Conservation (phyloP, 2,888 invertebrate species). For the Seira ritae region DNA sequence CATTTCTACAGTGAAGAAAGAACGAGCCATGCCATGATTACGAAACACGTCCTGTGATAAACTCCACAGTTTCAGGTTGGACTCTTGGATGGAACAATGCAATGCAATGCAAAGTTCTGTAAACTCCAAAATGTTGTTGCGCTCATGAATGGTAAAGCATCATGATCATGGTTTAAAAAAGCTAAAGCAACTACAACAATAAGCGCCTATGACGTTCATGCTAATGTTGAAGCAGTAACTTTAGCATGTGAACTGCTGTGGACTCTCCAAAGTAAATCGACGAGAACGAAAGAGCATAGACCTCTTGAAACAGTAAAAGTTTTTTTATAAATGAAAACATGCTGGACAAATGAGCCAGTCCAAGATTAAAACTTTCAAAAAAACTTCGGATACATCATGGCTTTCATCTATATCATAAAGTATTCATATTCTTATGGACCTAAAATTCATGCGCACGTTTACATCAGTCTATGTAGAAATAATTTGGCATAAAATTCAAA, state of each 20-base stretch:
- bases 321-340: neutral
- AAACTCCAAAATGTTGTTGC: too few relatives aligned
- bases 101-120: neutral
- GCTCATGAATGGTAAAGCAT: too few relatives aligned
- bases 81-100: neutral
- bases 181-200: neutral
- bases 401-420: neutral
- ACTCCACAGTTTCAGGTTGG: neutral
- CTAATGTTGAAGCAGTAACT: neutral
- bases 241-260: neutral
- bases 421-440: neutral
- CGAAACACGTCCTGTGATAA: too few relatives aligned
- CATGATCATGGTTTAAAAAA: too few relatives aligned
- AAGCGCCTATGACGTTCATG: neutral
- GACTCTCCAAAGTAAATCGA: neutral
- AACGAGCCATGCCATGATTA: neutral
- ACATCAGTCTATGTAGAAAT: too few relatives aligned
- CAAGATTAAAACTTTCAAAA: too few relatives aligned
- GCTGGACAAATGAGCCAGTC: too few relatives aligned
- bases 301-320: neutral
- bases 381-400: neutral
- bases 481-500: neutral
- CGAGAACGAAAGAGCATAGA: neutral
- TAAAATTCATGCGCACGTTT: too few relatives aligned
- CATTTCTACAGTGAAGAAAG: neutral